Evolutionary conservation across 2,797 vertebrate species (phyloP).

Genomic region (Falco cherrug): DNA sequence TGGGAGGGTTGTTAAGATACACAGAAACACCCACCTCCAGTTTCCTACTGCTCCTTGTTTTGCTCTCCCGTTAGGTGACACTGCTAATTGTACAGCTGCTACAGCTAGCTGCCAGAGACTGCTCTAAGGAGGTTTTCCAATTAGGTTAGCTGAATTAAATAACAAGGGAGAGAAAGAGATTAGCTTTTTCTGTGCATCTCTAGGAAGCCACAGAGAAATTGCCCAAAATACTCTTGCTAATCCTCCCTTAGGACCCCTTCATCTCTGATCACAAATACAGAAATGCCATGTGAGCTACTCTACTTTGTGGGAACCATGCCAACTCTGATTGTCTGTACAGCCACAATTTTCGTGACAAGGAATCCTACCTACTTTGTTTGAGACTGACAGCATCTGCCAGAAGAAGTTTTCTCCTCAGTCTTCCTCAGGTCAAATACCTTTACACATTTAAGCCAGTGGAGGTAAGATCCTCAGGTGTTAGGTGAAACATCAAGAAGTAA

Average conservation of each 20-base stretch:
- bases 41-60: slow-evolving; percentile 13
- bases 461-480: background rate
- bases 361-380: background rate
- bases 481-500: background rate
- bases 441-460: background rate
- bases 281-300: background rate
- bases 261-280: background rate
- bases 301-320: background rate
- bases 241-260: slow-evolving; percentile 19
- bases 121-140: slow-evolving; percentile 33
- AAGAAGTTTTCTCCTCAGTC: background rate
- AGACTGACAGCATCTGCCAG: background rate
- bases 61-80: slow-evolving; percentile 21
- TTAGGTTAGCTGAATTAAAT: slow-evolving; percentile 46
- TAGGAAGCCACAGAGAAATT: slow-evolving; percentile 37
- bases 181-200: background rate
- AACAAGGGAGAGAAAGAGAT: background rate
- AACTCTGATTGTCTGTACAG: background rate
- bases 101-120: background rate
- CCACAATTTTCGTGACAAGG: background rate
- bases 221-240: background rate
- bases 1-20: background rate
- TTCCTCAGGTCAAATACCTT: background rate
- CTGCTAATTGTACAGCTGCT: slow-evolving; percentile 26
- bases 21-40: background rate